A percentile compares a stretch with the other conserved stretches of the same genome.
These are phyloP conservation scores for Xylophagus ater DNA, from an alignment of 2,888 invertebrate species.

Conservation along the genomic window DNA sequence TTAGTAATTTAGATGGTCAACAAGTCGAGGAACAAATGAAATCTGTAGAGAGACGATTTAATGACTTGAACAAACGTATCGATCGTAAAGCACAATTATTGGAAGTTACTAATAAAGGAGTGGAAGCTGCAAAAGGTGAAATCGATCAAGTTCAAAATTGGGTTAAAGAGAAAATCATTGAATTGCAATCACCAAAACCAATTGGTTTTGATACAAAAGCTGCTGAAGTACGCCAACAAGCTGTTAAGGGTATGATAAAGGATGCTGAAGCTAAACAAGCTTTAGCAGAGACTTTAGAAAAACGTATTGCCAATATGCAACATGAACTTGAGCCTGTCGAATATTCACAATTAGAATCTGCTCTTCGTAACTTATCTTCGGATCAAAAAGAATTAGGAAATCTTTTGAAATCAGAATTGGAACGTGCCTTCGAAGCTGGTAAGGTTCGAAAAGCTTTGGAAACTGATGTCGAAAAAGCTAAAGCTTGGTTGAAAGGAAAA, in stretches of 20 bases:
- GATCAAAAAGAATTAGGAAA: slow-evolving; percentile 66
- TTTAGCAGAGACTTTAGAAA: slow-evolving; percentile 69
- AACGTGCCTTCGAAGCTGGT: slow-evolving; percentile 54
- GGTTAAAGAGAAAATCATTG: slow-evolving; percentile 62
- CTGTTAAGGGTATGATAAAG: slow-evolving; percentile 61
- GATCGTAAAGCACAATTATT: slow-evolving; percentile 74
- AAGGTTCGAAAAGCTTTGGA: slow-evolving; percentile 68
- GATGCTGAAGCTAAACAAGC: slow-evolving; percentile 78
- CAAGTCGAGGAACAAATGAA: slow-evolving; percentile 86
- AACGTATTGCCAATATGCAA: slow-evolving; percentile 71
- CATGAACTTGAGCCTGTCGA: slow-evolving; percentile 78
- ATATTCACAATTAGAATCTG: slow-evolving; percentile 63
- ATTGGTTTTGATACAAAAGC: slow-evolving; percentile 68
- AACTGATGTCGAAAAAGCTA: slow-evolving; percentile 64
- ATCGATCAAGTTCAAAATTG: slow-evolving; percentile 69
- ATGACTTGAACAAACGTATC: slow-evolving; percentile 72
- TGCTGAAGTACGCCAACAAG: slow-evolving; percentile 60
- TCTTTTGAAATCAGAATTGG: slow-evolving; percentile 61
- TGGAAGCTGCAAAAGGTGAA: slow-evolving; percentile 69
- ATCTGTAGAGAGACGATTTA: slow-evolving; percentile 70
- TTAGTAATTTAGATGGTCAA: slow-evolving; percentile 79
- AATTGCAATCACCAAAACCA: slow-evolving; percentile 53
- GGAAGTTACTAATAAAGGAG: slow-evolving; percentile 72
- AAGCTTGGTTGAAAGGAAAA: slow-evolving; percentile 69
- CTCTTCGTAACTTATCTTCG: slow-evolving; percentile 56